These are phyloP conservation scores for Argyresthia albistria DNA, from an alignment of 2,888 invertebrate genomes.

Conservation along the genomic window DNA sequence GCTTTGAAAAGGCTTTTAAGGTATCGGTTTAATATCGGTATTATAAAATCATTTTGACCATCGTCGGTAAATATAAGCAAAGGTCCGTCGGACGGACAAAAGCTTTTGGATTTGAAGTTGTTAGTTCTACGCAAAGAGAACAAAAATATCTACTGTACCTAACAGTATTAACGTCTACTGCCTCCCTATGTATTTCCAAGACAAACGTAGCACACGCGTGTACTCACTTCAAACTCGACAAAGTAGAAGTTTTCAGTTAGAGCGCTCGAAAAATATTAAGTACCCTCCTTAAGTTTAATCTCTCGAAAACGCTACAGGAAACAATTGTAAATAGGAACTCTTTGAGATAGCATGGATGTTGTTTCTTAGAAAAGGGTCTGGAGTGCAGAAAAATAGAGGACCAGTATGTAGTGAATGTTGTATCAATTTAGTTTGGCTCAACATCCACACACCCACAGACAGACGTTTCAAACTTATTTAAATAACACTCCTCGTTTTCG, in stretches of 20 bases:
- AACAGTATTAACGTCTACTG: too few species aligned
- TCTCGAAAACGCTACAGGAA: conserved; percentile 49
- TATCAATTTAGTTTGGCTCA: not conserved
- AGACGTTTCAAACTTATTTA: too few species aligned
- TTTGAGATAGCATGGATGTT: conserved; percentile 12
- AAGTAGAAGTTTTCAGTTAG: conserved; percentile 49
- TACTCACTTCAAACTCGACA: conserved; percentile 24
- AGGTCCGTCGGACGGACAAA: too few species aligned
- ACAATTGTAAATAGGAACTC: conserved; percentile 52
- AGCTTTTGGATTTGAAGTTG: too few species aligned
- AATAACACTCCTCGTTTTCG: too few species aligned
- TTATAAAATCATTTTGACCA: too few species aligned
- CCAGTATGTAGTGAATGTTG: not conserved
- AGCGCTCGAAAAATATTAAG: conserved; percentile 60
- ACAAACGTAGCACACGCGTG: conserved; percentile 18
- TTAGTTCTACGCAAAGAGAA: too few species aligned
- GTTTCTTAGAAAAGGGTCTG: not conserved
- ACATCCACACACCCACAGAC: too few species aligned
- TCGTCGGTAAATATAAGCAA: too few species aligned
- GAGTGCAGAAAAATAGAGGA: not conserved
- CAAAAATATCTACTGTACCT: too few species aligned
- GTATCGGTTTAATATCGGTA: too few species aligned
- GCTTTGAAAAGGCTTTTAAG: too few species aligned
- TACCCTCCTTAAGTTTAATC: conserved; percentile 63
- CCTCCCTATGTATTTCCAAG: not conserved